A percentile compares a stretch with the other conserved stretches of the same genome.
Conservation (phyloP, 35 echinoderm and acorn worm genomes). For the Ophiothrix spiculata region DNA sequence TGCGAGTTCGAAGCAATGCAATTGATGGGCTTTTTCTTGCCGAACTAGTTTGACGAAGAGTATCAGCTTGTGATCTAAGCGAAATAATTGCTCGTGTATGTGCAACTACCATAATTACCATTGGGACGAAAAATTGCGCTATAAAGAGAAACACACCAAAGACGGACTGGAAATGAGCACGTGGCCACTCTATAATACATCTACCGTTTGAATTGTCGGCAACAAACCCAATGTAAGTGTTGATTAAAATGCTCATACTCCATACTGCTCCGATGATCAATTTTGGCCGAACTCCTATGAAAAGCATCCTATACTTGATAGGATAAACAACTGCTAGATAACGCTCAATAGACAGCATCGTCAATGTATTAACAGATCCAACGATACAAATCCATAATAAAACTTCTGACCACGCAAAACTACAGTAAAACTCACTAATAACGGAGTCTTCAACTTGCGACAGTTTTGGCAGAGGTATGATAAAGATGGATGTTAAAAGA, state of each 20-base stretch:
- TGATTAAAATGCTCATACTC: slow-evolving; percentile 36
- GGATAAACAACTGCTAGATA: slow-evolving; percentile 83
- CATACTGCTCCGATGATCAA: slow-evolving; percentile 50
- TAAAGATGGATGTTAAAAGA: slow-evolving; percentile 57
- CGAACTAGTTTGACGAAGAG: neutral
- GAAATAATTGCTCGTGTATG: slow-evolving; percentile 43
- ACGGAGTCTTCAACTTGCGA: neutral
- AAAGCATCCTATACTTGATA: slow-evolving; percentile 51
- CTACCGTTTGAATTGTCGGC: neutral
- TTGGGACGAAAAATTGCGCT: slow-evolving; percentile 65
- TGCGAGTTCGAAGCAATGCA: slow-evolving; percentile 34
- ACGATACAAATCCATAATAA: slow-evolving; percentile 76
- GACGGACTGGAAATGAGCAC: neutral
- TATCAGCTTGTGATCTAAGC: slow-evolving; percentile 33
- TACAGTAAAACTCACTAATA: slow-evolving; percentile 69
- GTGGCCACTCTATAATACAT: slow-evolving; percentile 52
- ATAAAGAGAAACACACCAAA: slow-evolving; percentile 62
- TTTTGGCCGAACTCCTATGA: slow-evolving; percentile 28
- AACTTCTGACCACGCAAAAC: slow-evolving; percentile 43
- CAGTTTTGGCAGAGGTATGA: slow-evolving; percentile 60
- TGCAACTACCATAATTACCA: slow-evolving; percentile 67
- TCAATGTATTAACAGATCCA: slow-evolving; percentile 63
- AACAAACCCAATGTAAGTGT: slow-evolving; percentile 24
- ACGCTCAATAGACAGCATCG: slow-evolving; percentile 67
- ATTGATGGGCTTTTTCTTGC: slow-evolving; percentile 15